Evolutionary conservation across 1,140 invertebrate species (phyloP), one percentile per base, ranked within the genome.

Genomic region (Drosophila pachea): DNA sequence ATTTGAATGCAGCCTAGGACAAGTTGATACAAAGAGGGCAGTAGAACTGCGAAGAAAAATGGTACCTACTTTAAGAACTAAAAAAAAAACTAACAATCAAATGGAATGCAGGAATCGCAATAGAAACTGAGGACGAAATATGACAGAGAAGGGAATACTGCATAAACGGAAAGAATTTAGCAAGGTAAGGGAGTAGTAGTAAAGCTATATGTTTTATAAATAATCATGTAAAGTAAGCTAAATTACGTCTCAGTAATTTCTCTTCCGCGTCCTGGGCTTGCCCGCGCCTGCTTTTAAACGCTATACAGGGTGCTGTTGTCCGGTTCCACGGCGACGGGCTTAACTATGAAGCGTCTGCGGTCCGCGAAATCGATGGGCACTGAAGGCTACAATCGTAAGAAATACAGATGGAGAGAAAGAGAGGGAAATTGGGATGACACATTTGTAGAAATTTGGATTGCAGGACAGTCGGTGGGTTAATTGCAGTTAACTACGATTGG

Each of bases 221-320:
- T 65, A 65, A 16, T 22, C 22, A 53, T 50, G 33, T 53, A 52
- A 43, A 62, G 48, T 52, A 43, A 35, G 5, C 47, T 35, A 32
- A 33, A 45, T 42, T 22, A 58, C 31, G 29, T 53, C 8, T 43
- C 45, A 31, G 16, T 45, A 12, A 54, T 35, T 32, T 35, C 49
- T 53, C 22, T 22, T 1, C 22, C 22, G 22, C 22, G n/a, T 43
- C 7, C 14, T 43, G n/a, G 12, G 2, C 12, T 14, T 7, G n/a
- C n/a, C 5, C 9, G 40, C 40, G 5, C 2, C 22, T 2, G 22
- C 8, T 8, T 31, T 62, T 70, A 86, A 48, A 86, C 61, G 52
- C 68, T 77, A 50, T 89, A 89, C 11, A 86, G 64, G 50, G 87
- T 89, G 53, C 70, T 87, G 50, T 89, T 89, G 40, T 89, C 87